Evolutionary conservation across 2,113 vertebrate genomes (phyloP).

Genomic region (Danionella cerebrum): DNA sequence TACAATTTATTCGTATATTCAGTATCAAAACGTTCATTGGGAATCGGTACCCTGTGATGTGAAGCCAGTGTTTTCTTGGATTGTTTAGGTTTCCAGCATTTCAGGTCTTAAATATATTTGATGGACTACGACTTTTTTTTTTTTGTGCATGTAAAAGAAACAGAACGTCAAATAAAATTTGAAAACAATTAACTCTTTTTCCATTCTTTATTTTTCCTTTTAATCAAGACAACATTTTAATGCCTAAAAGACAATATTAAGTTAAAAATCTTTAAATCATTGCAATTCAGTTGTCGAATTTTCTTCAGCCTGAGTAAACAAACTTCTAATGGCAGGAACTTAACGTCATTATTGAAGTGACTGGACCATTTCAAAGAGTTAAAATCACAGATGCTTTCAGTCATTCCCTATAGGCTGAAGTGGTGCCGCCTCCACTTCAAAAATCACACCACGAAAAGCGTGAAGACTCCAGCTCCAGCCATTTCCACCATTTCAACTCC

Average conservation of each 20-base stretch:
- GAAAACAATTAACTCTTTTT: conserved; percentile 70
- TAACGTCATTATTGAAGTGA: conserved; percentile 25
- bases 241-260: conserved; percentile 81
- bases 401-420: not conserved
- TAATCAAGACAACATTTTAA: conserved; percentile 40
- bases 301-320: conserved; percentile 79
- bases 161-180: conserved; percentile 71
- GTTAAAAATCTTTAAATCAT: conserved; percentile 68
- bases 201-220: conserved; percentile 55
- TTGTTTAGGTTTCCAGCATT: conserved; percentile 70
- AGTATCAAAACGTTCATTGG: conserved; percentile 66
- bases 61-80: conserved; percentile 62
- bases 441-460: conserved; percentile 53
- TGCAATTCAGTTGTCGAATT: conserved; percentile 74
- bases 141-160: conserved; percentile 32
- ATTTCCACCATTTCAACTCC: conserved; percentile 40
- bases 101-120: conserved; percentile 71
- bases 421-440: not conserved
- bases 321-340: conserved; percentile 76
- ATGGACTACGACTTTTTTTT: conserved; percentile 68
- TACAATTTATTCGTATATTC: conserved; percentile 61
- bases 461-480: not conserved
- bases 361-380: conserved; percentile 18
- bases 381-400: conserved; percentile 1
- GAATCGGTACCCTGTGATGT: conserved; percentile 69